Conservation (phyloP, 1,140 invertebrate genomes). For the Phortica variegata region DNA sequence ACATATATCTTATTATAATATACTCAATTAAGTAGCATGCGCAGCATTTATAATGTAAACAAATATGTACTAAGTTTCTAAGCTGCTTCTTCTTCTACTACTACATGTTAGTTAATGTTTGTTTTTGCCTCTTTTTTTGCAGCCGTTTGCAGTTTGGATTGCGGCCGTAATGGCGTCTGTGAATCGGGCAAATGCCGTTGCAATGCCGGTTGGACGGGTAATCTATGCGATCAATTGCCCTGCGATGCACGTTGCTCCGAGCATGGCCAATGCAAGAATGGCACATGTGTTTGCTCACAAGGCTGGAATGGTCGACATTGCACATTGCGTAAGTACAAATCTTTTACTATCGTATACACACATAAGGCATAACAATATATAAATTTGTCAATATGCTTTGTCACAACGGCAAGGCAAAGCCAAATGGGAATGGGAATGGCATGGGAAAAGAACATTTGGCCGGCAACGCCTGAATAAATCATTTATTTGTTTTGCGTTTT, state of each 20-base stretch:
- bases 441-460: no score
- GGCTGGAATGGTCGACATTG: slow-evolving; percentile 98
- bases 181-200: slow-evolving; percentile 88
- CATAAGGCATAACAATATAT: no score
- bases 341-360: neutral
- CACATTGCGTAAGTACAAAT: slow-evolving; percentile 80
- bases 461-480: no score
- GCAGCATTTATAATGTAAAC: no score
- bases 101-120: slow-evolving; percentile 1
- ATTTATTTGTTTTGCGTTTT: no score
- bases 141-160: slow-evolving; percentile 89
- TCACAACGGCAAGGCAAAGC: no score
- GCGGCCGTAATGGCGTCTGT: slow-evolving; percentile 86
- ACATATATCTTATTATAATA: no score
- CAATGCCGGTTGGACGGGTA: slow-evolving; percentile 86
- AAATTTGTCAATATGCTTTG: no score
- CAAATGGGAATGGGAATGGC: no score
- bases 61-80: no score
- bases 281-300: slow-evolving; percentile 92
- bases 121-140: slow-evolving; percentile 33
- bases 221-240: slow-evolving; percentile 83
- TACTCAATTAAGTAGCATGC: no score
- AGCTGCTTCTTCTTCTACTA: neutral
- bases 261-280: slow-evolving; percentile 95
- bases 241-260: slow-evolving; percentile 91